A percentile compares a stretch with the other conserved stretches of the same genome.
Evolutionary conservation across 1,140 invertebrate genomes (phyloP).

Genomic region (Pseudobourletiella spinata): DNA sequence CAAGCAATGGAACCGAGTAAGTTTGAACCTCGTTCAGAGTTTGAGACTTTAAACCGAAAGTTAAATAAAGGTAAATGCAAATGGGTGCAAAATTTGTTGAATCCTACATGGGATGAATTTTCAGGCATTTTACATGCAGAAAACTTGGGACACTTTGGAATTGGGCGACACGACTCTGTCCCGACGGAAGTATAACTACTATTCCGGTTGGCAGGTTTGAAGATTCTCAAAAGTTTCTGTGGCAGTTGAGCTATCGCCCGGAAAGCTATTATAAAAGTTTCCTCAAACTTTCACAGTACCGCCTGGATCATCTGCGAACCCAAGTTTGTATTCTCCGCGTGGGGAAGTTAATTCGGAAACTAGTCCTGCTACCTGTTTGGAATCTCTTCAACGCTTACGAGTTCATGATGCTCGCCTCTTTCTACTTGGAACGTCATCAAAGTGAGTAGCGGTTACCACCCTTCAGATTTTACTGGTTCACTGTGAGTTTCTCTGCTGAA

Average conservation of each 20-base stretch:
- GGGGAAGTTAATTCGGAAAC: constrained; percentile 54
- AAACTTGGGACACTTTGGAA: constrained; percentile 62
- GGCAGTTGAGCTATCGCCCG: constrained; percentile 3
- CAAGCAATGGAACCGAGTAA: constrained; percentile 51
- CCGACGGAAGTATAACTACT: constrained; percentile 66
- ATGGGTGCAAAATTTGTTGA: no score
- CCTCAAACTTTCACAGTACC: constrained; percentile 46
- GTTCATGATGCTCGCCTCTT: constrained; percentile 70
- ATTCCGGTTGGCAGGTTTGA: constrained; percentile 72
- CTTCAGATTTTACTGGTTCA: constrained; percentile 36
- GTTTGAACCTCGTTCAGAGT: no score
- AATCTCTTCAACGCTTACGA: constrained; percentile 78
- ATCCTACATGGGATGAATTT: no score
- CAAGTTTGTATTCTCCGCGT: constrained; percentile 62
- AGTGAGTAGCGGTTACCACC: constrained; percentile 13
- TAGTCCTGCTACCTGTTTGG: constrained; percentile 62
- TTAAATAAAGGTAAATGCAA: no score
- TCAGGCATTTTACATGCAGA: constrained; percentile 62
- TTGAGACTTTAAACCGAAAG: no score
- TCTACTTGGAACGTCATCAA: constrained; percentile 50
- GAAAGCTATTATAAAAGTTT: neutral
- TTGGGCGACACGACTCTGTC: constrained; percentile 64
- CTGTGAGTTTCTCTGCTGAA: no score
- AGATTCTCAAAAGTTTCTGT: constrained; percentile 10
- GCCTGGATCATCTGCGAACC: constrained; percentile 63